Base-by-base conservation (phyloP, 2,113 vertebrate species). In the Myxocyprinus asiaticus region DNA sequence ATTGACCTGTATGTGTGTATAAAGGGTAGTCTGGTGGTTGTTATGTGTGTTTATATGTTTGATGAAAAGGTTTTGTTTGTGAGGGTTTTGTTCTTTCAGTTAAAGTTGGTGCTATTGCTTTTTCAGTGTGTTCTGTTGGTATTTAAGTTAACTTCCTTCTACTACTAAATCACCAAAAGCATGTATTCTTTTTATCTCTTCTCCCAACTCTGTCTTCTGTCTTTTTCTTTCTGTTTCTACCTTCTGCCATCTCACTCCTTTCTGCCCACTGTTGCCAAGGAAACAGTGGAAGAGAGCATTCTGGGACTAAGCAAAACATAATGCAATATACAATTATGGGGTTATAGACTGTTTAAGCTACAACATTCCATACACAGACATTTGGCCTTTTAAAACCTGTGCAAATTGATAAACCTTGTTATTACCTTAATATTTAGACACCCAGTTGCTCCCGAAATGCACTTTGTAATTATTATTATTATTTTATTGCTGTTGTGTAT, bases 221-320 rank as follows among this genome's bases (percentile, higher is more conserved):
- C 22, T 33, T 33, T 33, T 33, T 33, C 22, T 33, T 33, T 33
- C 22, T 33, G 22, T 22, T 47, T 75, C 82, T 64, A 70, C n/a
- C 72, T 79, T 53, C 55, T 73, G 4, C 73, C 73, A 59, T 67
- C 61, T 76, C 55, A 45, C 69, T 74, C 33, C 33, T 74, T 76
- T 53, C 43, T 72, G 59, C 65, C 73, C 69, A 72, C 80, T 70
- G 83, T 81, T 74, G 78, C 81, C 82, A 84, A 80, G 82, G 84
- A 83, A 87, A 84, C 84, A 81, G 84, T 84, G 84, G 84, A 85
- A 83, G 78, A 85, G 82, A 81, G 84, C 82, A 87, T 87, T 87
- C 82, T 87, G 82, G 86, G 82, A 86, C 77, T 81, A 63, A 78
- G 69, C 69, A 67, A 68, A 75, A 79, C 45, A 61, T 76, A 82